Conservation (phyloP, 2,888 invertebrate species). For the Bhutanitis thaidina region DNA sequence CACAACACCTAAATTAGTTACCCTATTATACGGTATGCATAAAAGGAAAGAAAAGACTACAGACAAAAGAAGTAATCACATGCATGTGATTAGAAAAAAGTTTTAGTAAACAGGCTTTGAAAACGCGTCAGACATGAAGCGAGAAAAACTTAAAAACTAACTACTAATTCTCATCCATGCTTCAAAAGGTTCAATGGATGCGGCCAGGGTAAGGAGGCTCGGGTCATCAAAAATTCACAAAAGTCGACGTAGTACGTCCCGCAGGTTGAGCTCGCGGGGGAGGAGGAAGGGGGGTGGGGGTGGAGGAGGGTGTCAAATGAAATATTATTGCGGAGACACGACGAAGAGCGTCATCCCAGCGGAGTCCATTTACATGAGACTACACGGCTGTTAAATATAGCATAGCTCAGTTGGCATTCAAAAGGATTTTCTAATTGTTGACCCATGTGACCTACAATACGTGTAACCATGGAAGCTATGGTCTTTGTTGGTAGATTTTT, state of each 20-base stretch:
- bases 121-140: not conserved
- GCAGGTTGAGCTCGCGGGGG: not conserved
- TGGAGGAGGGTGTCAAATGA: not conserved
- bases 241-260: not conserved
- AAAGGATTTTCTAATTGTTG: too few species aligned
- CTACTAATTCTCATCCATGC: not conserved
- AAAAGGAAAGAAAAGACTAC: too few species aligned
- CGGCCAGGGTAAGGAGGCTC: not conserved
- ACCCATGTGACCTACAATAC: too few species aligned
- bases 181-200: not conserved
- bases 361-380: not conserved
- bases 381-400: not conserved
- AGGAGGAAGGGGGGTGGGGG: too few species aligned
- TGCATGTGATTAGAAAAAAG: too few species aligned
- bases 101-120: too few species aligned
- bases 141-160: not conserved
- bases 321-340: not conserved
- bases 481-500: too few species aligned
- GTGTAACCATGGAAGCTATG: too few species aligned
- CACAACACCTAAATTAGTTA: too few species aligned
- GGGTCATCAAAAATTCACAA: constrained; percentile 6
- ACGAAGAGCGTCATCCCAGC: not conserved
- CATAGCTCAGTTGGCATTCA: not conserved
- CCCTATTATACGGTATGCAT: too few species aligned
- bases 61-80: too few species aligned